A percentile compares a stretch with the other conserved stretches of the same genome.
phyloP scores from a whole-genome alignment of 1,140 invertebrate species.

The Micrasema minimum region DNA sequence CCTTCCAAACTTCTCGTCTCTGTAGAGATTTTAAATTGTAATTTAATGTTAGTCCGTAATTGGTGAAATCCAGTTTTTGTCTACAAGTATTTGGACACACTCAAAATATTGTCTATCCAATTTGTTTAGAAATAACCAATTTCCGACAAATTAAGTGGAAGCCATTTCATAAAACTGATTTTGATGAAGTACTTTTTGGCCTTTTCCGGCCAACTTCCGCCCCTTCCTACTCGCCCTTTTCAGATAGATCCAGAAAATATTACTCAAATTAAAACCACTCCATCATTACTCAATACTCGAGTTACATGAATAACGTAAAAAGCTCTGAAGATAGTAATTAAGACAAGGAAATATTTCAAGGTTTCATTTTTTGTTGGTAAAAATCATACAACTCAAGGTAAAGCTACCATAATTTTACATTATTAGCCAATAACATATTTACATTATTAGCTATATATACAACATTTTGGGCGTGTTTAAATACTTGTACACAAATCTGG shows the following conservation, averaged over 20 bases:
- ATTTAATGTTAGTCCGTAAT: no score
- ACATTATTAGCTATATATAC: no score
- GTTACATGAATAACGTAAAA: not conserved
- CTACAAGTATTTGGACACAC: no score
- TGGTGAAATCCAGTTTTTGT: no score
- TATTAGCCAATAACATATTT: no score
- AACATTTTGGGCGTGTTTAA: no score
- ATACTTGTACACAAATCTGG: no score
- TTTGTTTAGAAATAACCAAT: not conserved
- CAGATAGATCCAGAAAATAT: not conserved
- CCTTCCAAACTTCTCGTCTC: no score
- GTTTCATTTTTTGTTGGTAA: not conserved
- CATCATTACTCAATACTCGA: not conserved
- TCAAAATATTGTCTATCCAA: no score
- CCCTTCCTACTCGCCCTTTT: no score
- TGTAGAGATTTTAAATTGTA: no score
- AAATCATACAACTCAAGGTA: not conserved
- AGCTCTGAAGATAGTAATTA: not conserved
- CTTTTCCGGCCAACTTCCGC: not conserved
- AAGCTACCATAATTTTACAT: no score
- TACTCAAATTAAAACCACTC: not conserved
- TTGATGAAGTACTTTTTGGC: slow-evolving; percentile 1
- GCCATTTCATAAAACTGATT: slow-evolving; percentile 13
- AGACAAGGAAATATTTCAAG: not conserved
- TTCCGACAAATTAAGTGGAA: slow-evolving; percentile 2